phyloP scores from a whole-genome alignment of 2,888 invertebrate genomes.

The Sminthurides aquaticus region DNA sequence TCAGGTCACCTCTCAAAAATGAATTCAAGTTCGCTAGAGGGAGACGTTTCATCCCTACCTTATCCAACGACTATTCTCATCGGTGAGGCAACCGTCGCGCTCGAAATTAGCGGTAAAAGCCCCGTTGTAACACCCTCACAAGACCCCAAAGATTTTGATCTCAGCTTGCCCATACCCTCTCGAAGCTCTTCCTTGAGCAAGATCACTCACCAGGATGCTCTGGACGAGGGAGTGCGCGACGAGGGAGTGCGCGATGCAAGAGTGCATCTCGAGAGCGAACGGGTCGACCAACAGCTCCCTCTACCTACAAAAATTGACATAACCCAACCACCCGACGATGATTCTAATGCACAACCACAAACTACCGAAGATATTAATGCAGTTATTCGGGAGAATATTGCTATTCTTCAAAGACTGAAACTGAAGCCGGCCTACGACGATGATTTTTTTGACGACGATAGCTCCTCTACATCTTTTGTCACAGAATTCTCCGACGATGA shows the following conservation, averaged over 20 bases:
- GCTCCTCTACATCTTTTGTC: slow-evolving; percentile 28
- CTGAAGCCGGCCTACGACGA: slow-evolving; percentile 59
- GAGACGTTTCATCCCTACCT: neutral
- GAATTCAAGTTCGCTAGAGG: neutral
- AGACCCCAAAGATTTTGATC: slow-evolving; percentile 10
- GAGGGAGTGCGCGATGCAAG: neutral
- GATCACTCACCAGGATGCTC: neutral
- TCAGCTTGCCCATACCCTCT: slow-evolving; percentile 17
- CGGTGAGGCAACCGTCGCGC: neutral
- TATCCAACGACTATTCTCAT: neutral
- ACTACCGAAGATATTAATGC: slow-evolving; percentile 41
- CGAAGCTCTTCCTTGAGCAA: neutral
- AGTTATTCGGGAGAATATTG: slow-evolving; percentile 42
- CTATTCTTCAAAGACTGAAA: slow-evolving; percentile 43
- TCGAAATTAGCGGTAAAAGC: neutral
- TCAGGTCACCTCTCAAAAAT: neutral
- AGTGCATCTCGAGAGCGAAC: neutral
- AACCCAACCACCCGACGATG: neutral
- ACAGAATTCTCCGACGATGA: slow-evolving; percentile 30
- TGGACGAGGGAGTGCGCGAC: neutral
- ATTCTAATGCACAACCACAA: slow-evolving; percentile 4
- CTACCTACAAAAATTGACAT: too few relatives aligned
- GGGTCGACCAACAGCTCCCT: too few relatives aligned
- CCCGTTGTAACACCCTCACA: neutral
- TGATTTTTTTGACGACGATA: slow-evolving; percentile 63